phyloP scores from a whole-genome alignment of 2,888 invertebrate genomes.

The Drosophila paramelanica region DNA sequence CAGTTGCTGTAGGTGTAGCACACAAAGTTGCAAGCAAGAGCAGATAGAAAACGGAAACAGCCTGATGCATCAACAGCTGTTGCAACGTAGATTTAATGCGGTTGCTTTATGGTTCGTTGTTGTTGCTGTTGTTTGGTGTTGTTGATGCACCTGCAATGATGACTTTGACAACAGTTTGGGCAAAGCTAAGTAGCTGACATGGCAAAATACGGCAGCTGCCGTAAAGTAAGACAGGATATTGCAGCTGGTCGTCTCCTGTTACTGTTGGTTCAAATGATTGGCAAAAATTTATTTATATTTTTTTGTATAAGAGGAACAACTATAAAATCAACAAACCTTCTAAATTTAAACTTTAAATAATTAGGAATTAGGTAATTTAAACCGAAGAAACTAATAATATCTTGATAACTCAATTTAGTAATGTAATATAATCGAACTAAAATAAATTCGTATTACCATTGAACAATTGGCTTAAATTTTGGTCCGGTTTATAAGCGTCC shows the following conservation, averaged over 20 bases:
- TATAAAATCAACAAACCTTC: no score
- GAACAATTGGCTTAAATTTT: no score
- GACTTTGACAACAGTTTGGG: constrained; percentile 29
- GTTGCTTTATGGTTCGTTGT: constrained; percentile 24
- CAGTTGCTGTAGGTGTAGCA: constrained; percentile 12
- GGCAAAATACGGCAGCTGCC: constrained; percentile 13
- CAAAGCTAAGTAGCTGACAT: constrained; percentile 33
- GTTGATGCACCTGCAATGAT: constrained; percentile 28
- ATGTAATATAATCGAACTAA: no score
- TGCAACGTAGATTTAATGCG: constrained; percentile 61
- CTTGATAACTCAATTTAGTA: no score
- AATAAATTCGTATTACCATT: no score
- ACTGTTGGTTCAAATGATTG: no score
- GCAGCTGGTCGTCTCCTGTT: background rate
- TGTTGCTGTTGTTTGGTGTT: constrained; percentile 12
- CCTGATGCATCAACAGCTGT: constrained; percentile 52
- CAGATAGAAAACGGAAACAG: background rate
- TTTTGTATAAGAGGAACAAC: no score
- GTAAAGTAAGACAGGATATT: background rate
- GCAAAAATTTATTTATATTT: no score
- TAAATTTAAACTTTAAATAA: no score
- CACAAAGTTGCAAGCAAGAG: constrained; percentile 26
- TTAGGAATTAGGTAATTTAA: no score
- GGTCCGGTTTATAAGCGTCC: no score
- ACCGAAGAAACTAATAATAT: no score